Evolutionary conservation across 2,113 vertebrate species (phyloP).

Genomic region (Aptenodytes forsteri): DNA sequence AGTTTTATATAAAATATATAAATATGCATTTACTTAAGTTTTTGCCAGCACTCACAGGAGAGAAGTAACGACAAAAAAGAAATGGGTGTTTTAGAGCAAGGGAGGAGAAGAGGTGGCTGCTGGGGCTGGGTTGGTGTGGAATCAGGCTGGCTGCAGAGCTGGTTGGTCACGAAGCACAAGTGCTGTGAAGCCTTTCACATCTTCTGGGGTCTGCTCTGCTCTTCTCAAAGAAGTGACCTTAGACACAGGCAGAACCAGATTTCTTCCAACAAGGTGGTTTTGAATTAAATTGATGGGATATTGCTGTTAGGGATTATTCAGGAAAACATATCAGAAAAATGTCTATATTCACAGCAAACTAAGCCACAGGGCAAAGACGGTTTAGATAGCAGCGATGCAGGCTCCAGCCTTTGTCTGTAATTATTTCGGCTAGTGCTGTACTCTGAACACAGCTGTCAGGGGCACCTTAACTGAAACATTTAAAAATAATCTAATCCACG

Average conservation of each 20-base stretch:
- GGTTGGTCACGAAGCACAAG: not conserved
- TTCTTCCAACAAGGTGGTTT: not conserved
- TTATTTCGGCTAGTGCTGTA: not conserved
- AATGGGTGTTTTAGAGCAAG: not conserved
- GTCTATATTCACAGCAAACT: not conserved
- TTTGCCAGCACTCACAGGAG: not conserved
- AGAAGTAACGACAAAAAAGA: not conserved
- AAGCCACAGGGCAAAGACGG: not conserved
- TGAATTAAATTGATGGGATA: not conserved
- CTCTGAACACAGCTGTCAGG: not conserved
- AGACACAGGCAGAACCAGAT: not conserved
- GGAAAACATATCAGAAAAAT: not conserved
- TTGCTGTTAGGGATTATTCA: not conserved
- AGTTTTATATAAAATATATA: not conserved
- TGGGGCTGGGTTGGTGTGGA: not conserved
- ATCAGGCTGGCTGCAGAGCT: not conserved
- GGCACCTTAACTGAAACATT: not conserved
- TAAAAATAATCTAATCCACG: not conserved
- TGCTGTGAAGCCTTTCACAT: not conserved
- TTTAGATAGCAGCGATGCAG: rapidly evolving
- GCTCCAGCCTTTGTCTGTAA: not conserved
- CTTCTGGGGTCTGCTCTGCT: not conserved
- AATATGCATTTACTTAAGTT: not conserved
- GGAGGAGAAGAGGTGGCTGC: not conserved
- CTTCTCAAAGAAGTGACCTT: not conserved